phyloP scores from a whole-genome alignment of 2,888 invertebrate genomes.

The Electrophaes corylata region DNA sequence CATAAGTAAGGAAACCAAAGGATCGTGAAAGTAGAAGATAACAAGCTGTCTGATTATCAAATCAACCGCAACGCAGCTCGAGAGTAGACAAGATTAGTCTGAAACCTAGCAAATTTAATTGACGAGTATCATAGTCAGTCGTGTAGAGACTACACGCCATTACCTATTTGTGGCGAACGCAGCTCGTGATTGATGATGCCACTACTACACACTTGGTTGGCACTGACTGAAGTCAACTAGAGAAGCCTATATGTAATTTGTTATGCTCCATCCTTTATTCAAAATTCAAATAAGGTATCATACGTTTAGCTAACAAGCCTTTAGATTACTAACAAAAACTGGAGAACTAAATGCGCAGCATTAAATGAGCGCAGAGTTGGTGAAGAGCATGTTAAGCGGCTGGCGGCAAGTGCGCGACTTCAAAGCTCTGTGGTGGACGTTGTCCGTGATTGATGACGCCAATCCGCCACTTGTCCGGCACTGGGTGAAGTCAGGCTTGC shows the following conservation, averaged over 20 bases:
- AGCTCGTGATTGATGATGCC: conserved; percentile 6
- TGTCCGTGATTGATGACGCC: conserved; percentile 75
- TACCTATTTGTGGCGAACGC: conserved; percentile 5
- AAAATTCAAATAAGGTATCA: not conserved
- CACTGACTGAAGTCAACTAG: not conserved
- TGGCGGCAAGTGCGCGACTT: conserved; percentile 60
- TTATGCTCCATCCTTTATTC: not conserved
- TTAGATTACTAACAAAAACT: not conserved
- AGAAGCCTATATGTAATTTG: not conserved
- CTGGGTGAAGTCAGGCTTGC: conserved; percentile 32
- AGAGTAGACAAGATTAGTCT: conserved; percentile 36
- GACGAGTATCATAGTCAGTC: not conserved
- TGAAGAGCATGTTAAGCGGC: conserved; percentile 51
- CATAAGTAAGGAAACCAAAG: too few relatives aligned
- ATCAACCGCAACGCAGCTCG: conserved; percentile 30
- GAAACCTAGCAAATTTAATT: conserved; percentile 9
- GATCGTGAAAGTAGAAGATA: conserved; percentile 1
- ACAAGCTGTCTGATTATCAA: conserved; percentile 15
- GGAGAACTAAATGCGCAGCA: conserved; percentile 24
- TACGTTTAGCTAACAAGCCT: not conserved
- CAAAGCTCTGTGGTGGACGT: conserved; percentile 65
- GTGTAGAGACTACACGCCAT: not conserved
- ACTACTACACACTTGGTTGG: not conserved
- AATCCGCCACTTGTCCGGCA: conserved; percentile 71
- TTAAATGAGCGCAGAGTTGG: conserved; percentile 56